phyloP scores from a whole-genome alignment of 2,888 invertebrate species.

The Corythucha ciliata region DNA sequence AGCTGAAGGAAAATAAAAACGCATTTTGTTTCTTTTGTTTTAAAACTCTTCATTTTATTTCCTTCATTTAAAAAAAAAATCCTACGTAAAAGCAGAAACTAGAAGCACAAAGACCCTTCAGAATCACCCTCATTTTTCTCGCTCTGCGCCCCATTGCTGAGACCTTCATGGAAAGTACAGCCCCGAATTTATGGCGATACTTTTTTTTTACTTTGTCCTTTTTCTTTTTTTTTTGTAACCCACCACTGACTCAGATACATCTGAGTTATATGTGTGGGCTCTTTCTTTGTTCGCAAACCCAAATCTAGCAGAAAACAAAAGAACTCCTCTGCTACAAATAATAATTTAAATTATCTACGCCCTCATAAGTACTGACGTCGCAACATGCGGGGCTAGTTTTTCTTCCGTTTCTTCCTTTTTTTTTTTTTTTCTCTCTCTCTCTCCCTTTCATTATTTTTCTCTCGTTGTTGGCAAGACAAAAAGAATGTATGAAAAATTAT shows the following conservation, averaged over 20 bases:
- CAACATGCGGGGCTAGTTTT: slow-evolving; percentile 24
- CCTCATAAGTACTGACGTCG: slow-evolving; percentile 22
- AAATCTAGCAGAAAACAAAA: slow-evolving; percentile 25
- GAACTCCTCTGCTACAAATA: slow-evolving; percentile 24
- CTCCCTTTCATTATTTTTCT: too few species aligned
- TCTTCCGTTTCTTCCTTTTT: slow-evolving; percentile 17
- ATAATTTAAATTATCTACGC: slow-evolving; percentile 25
- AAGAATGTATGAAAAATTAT: too few species aligned
- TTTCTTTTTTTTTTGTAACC: slow-evolving; percentile 14
- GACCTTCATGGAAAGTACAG: slow-evolving; percentile 26
- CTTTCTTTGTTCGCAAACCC: slow-evolving; percentile 28
- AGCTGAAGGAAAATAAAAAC: too few species aligned
- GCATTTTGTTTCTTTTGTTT: slow-evolving; percentile 21
- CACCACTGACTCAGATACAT: slow-evolving; percentile 28
- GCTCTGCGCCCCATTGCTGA: background rate
- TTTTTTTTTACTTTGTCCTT: slow-evolving; percentile 22
- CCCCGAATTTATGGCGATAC: slow-evolving; percentile 29
- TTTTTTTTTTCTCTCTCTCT: slow-evolving; percentile 16
- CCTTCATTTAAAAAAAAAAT: too few species aligned
- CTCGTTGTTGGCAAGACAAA: too few species aligned
- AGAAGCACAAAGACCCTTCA: slow-evolving; percentile 17
- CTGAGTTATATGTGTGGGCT: slow-evolving; percentile 29
- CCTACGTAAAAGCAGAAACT: slow-evolving; percentile 23
- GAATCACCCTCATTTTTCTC: slow-evolving; percentile 23
- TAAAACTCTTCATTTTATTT: too few species aligned